A percentile compares a stretch with the other conserved stretches of the same genome.
These are phyloP conservation scores for Palaemon carinicauda DNA, from an alignment of 1,140 invertebrate genomes.

Conservation along the genomic window DNA sequence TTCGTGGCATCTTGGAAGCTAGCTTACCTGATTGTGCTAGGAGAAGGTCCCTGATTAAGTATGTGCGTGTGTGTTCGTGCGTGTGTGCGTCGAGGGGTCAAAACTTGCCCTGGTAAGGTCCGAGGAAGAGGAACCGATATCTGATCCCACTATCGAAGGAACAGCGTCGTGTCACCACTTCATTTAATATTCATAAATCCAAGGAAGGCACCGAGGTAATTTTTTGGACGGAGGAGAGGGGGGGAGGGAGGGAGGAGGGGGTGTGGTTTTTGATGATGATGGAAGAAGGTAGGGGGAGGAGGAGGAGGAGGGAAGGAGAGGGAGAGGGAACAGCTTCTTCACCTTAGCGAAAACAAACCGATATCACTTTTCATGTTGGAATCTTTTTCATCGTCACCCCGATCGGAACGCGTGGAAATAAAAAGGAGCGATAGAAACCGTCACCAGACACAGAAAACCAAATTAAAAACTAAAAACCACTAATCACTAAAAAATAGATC, in stretches of 20 bases:
- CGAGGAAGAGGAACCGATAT: neutral
- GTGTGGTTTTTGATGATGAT: too few species aligned
- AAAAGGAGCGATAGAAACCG: too few species aligned
- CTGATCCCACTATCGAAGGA: neutral
- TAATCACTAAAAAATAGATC: slow-evolving; percentile 31
- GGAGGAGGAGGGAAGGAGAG: neutral
- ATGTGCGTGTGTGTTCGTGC: neutral
- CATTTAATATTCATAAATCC: slow-evolving; percentile 35
- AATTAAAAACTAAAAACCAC: slow-evolving; percentile 2
- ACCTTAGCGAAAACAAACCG: neutral
- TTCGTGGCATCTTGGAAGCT: too few species aligned
- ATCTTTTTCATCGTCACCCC: too few species aligned
- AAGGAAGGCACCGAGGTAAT: slow-evolving; percentile 13
- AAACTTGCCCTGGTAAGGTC: neutral
- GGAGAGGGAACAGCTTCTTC: neutral
- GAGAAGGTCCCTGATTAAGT: neutral
- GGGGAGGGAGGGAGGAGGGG: too few species aligned
- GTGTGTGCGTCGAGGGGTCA: neutral
- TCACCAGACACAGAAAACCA: neutral
- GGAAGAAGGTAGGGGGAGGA: too few species aligned
- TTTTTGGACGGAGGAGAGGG: too few species aligned
- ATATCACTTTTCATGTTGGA: neutral
- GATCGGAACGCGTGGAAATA: too few species aligned
- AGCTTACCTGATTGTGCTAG: too few species aligned
- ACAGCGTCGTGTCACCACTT: slow-evolving; percentile 27